Evolutionary conservation across 2,797 vertebrate genomes (phyloP).

Genomic region (Geotrypetes seraphini): DNA sequence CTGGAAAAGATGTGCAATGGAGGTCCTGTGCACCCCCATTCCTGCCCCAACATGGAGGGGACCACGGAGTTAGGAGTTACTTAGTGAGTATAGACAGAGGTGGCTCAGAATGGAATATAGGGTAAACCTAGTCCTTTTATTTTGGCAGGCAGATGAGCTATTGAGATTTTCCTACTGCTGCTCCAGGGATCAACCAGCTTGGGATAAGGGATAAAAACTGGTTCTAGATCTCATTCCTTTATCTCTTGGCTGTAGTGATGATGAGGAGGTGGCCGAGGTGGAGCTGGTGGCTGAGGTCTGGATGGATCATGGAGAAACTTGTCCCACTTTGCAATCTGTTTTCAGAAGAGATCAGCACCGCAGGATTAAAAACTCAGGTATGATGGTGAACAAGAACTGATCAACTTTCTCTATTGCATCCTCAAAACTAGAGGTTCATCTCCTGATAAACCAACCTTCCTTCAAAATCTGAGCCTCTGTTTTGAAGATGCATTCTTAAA

Average conservation of each 20-base stretch:
- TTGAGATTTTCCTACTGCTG: no score
- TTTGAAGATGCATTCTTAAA: no score
- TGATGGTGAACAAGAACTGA: not conserved
- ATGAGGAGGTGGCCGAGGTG: slow-evolving; percentile 29
- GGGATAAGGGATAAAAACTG: no score
- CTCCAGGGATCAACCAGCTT: no score
- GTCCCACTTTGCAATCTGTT: not conserved
- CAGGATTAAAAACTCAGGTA: slow-evolving; percentile 26
- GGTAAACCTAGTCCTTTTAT: no score
- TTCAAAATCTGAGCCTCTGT: no score
- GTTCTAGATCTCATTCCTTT: no score
- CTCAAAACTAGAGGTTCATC: no score
- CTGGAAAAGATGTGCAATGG: slow-evolving; percentile 3
- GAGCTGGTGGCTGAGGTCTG: slow-evolving; percentile 47
- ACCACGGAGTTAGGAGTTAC: not conserved
- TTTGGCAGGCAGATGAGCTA: no score
- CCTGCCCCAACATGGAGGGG: not conserved
- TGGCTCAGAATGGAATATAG: no score
- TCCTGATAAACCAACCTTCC: no score
- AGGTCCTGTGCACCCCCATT: not conserved
- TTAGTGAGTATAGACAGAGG: slow-evolving; percentile 4
- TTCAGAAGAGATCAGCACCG: slow-evolving; percentile 15
- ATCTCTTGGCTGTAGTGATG: slow-evolving; percentile 4
- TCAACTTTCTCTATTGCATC: not conserved
- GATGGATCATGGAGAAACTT: slow-evolving; percentile 22